Evolutionary conservation across 2,888 invertebrate species (phyloP).

Genomic region (Podotricha telesiphe): DNA sequence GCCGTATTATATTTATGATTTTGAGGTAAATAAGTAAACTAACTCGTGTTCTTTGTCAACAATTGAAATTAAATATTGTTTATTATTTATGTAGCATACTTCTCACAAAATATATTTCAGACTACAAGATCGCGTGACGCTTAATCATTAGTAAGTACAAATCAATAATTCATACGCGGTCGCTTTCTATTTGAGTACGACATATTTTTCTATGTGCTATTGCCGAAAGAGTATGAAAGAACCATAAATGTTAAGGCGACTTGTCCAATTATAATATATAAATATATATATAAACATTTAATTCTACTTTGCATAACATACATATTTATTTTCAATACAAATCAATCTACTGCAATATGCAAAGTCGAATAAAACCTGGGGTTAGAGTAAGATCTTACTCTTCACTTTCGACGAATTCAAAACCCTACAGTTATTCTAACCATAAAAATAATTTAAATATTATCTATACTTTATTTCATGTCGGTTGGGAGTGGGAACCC

Average conservation of each 20-base stretch:
- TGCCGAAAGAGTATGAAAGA: slow-evolving; percentile 12
- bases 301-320: too few relatives aligned
- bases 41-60: not conserved
- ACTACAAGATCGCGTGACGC: slow-evolving; percentile 43
- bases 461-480: too few relatives aligned
- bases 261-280: not conserved
- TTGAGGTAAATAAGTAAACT: not conserved
- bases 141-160: slow-evolving; percentile 35
- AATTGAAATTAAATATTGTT: not conserved
- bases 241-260: not conserved
- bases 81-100: not conserved
- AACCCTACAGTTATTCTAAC: too few relatives aligned
- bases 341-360: too few relatives aligned
- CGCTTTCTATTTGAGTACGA: slow-evolving; percentile 46
- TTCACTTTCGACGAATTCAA: too few relatives aligned
- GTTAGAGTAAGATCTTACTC: too few relatives aligned
- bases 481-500: not conserved
- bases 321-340: too few relatives aligned
- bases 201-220: slow-evolving; percentile 20
- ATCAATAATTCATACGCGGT: slow-evolving; percentile 46
- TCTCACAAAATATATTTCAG: slow-evolving; percentile 26
- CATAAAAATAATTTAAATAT: too few relatives aligned
- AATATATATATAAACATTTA: too few relatives aligned
- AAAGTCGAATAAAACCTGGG: too few relatives aligned
- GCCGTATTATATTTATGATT: slow-evolving; percentile 1